Conservation (phyloP, 1,140 invertebrate species). For the Drosophila sp. region DNA sequence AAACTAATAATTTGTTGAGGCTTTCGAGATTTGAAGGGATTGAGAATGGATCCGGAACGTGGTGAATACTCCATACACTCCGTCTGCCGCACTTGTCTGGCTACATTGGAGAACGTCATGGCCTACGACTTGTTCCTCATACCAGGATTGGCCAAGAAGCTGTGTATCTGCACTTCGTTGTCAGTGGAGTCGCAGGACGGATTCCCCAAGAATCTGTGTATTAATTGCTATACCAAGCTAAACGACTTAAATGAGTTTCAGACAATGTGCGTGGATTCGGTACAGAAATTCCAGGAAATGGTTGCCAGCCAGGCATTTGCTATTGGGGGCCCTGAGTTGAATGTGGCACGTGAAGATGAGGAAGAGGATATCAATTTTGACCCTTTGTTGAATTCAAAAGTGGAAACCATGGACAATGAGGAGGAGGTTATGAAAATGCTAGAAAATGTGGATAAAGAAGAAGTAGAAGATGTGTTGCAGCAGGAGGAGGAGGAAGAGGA, state of each 20-base stretch:
- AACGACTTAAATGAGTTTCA: slow-evolving; percentile 80
- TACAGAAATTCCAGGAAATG: slow-evolving; percentile 76
- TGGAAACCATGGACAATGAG: slow-evolving; percentile 75
- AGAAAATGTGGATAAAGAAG: slow-evolving; percentile 72
- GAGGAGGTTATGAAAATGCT: slow-evolving; percentile 79
- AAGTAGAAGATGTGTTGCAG: slow-evolving; percentile 41
- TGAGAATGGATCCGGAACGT: background rate
- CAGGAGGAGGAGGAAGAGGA: slow-evolving; percentile 25
- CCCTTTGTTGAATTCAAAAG: slow-evolving; percentile 72
- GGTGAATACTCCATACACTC: slow-evolving; percentile 67
- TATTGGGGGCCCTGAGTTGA: slow-evolving; percentile 34
- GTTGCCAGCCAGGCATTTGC: slow-evolving; percentile 63
- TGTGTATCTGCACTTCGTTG: slow-evolving; percentile 71
- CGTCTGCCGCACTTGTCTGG: slow-evolving; percentile 75
- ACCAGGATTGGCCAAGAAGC: slow-evolving; percentile 75
- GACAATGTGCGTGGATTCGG: slow-evolving; percentile 70
- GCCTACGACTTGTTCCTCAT: slow-evolving; percentile 73
- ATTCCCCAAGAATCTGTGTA: slow-evolving; percentile 77
- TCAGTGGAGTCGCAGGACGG: slow-evolving; percentile 77
- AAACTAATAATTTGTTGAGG: background rate
- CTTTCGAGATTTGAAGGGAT: background rate
- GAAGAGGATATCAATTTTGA: slow-evolving; percentile 74
- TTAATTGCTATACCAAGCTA: slow-evolving; percentile 66
- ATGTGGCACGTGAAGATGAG: slow-evolving; percentile 42
- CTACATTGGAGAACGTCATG: slow-evolving; percentile 69